These are phyloP conservation scores for Oceanodroma tethys DNA, from an alignment of 2,113 vertebrate genomes.

Conservation along the genomic window DNA sequence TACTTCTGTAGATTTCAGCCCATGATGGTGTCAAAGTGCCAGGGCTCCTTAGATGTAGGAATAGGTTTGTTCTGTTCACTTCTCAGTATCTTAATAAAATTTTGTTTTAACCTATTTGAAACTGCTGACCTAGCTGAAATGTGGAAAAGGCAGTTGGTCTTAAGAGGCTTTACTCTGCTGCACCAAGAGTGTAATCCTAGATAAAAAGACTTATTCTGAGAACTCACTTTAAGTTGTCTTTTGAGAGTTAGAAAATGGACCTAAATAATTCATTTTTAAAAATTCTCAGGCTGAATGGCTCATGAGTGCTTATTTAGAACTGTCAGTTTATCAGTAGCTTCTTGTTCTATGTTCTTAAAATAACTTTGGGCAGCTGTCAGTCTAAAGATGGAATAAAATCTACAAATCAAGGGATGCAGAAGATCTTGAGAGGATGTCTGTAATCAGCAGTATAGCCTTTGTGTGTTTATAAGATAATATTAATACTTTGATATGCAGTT, in stretches of 20 bases:
- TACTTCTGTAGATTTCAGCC: neutral
- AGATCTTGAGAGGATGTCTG: neutral
- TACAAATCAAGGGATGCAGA: too few species aligned
- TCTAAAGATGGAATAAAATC: neutral
- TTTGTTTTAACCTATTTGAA: neutral
- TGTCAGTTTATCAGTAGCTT: neutral
- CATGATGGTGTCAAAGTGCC: accelerated
- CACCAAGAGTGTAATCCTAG: neutral
- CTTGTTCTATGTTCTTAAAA: neutral
- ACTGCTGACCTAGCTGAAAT: neutral
- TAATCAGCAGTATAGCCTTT: neutral
- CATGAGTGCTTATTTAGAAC: neutral
- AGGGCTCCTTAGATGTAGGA: neutral
- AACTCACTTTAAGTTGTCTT: neutral
- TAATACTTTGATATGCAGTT: neutral
- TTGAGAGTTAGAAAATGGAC: neutral
- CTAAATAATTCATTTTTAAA: neutral
- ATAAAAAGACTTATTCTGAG: neutral
- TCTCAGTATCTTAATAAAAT: neutral
- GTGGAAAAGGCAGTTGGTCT: neutral
- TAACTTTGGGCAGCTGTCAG: neutral
- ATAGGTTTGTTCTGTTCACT: neutral
- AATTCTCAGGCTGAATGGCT: neutral
- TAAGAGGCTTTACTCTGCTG: neutral
- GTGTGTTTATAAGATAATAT: neutral